Evolutionary conservation across 2,888 invertebrate species (phyloP), one percentile per base, ranked within the genome.

Genomic region (Blastobasis adustella): DNA sequence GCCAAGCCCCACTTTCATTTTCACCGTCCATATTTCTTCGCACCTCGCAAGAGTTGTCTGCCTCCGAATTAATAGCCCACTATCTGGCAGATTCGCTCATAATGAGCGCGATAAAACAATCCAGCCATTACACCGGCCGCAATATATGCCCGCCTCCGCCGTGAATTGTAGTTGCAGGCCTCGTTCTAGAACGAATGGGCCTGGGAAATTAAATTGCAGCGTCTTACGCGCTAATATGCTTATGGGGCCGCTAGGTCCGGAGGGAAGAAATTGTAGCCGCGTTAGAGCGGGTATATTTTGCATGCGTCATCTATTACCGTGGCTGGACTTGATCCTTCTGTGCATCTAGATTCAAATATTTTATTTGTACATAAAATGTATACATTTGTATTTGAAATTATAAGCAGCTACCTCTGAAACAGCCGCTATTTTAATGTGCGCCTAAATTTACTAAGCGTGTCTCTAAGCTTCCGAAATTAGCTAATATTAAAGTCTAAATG

Each of bases 21-120:
- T 50, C 39, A 37, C 23, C 49, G 41, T 37, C 53, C 37, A 50
- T 53, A 53, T 53, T 50, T 53, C 50, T 48, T 45, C 36, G 38
- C 6, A 47, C 37, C 42, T 42, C 40, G 37, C 23, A 41, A 46
- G 37, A 8, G 37, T 56, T 58, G 61, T 52, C 59, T 50, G 43
- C 47, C 48, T 57, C 62, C 60, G 71, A 76, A 79, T 76, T 71
- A 76, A 78, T 79, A 73, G 7, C 66, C 59, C 60, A 65, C 67
- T 67, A 66, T 56, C 59, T 23, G 54, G 60, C 58, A 72, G 73
- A 76, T 73, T 69, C 69, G 60, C 63, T 66, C 73, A 76, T 84
- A 84, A 85, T 82, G 85, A 83, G 76, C 63, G 69, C 78, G 63
- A 83, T 86, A 86, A 84, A 85, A 84, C 85, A 85, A 82, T 76